phyloP scores from a whole-genome alignment of 1,140 invertebrate species.

The Uloborus diversus region DNA sequence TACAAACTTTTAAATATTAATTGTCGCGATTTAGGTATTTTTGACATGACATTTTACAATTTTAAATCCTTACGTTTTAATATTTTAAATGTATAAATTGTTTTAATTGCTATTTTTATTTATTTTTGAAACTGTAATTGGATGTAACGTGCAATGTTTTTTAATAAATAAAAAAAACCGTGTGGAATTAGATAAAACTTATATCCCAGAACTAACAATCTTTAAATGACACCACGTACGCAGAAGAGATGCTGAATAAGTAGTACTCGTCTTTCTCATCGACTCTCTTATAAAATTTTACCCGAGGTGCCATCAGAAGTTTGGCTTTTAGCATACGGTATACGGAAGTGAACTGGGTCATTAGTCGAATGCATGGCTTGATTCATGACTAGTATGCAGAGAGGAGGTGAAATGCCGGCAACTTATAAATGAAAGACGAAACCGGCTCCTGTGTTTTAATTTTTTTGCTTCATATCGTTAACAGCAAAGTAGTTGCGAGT shows the following conservation, averaged over 20 bases:
- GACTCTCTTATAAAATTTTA: background rate
- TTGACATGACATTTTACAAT: no score
- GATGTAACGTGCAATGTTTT: background rate
- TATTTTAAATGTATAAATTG: no score
- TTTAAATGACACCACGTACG: background rate
- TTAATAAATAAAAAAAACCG: background rate
- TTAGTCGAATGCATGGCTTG: constrained; percentile 9
- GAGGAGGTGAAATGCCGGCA: background rate
- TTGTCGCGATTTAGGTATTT: no score
- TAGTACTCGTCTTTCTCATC: background rate
- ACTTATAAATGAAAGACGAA: background rate
- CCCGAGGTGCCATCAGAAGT: background rate
- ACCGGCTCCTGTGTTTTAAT: background rate
- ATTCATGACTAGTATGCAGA: background rate
- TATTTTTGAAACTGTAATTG: no score
- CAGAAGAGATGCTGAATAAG: background rate
- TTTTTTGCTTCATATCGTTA: background rate
- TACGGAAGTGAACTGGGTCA: constrained; percentile 33
- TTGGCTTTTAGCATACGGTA: no score
- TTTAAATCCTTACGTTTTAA: no score
- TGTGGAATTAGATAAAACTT: background rate
- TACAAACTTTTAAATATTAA: no score
- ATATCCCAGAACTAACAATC: background rate
- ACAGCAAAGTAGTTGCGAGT: background rate
- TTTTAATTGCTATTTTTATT: no score